Base-by-base conservation (phyloP, 2,113 vertebrate species). In the Ahaetulla prasina region DNA sequence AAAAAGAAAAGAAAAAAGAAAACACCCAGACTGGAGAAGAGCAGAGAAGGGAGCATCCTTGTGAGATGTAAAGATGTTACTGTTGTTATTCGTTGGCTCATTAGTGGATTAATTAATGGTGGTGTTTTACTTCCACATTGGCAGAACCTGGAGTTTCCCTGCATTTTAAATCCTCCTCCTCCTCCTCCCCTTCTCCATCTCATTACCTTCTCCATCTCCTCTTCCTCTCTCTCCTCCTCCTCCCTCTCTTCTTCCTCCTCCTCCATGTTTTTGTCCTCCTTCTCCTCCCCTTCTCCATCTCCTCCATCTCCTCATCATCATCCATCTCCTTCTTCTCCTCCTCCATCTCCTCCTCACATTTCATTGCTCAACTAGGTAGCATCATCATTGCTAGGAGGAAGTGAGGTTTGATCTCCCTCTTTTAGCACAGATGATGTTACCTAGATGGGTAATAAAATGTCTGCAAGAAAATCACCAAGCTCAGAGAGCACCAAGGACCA, bases 11-110 rank as follows among this genome's bases (percentile, higher is more conserved):
- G 20, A 3, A 25, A 2, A 47, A 91, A 95, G 93, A 74, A 47
- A 87, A 90, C 91, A 93, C 53, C 90, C 86, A 0, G 93, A 92
- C 92, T 84, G 93, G 45, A 91, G 94, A 91, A 90, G 52, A 74
- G 89, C 20, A 30, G 93, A 96, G 96, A 95, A 68, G 20, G 68
- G 52, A 91, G 90, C 30, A 39, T 45, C 18, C 0, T 35, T 43
- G 20, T 50, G 8, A 43, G 16, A 47, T 30, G 18, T 45, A 27
- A 47, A 23, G 12, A 20, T n/a, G 2, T 39, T 39, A 39, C n/a
- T 74, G 68, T 35, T 18, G 14, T 35, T 74, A 74, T 74, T 8
- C 2, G 2, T 74, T 18, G n/a, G n/a, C 39, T 74, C 18, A 74
- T 74, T 74, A 74, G 68, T n/a, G 5, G n/a, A 35, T 74, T 35